These are phyloP conservation scores for Chamaea fasciata DNA, from an alignment of 2,113 vertebrate genomes.

Conservation along the genomic window DNA sequence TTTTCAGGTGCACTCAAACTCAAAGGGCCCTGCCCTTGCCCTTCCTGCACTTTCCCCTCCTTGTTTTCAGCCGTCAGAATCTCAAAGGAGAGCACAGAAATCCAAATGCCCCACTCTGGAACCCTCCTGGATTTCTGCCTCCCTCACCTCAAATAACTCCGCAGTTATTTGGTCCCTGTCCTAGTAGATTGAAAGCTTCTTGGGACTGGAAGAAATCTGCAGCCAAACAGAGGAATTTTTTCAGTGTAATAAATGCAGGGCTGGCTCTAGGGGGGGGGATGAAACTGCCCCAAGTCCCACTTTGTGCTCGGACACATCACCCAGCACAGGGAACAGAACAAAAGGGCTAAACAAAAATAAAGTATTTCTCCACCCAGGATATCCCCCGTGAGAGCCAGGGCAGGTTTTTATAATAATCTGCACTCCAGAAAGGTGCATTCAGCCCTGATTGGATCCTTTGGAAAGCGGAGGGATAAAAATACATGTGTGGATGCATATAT, in stretches of 20 bases:
- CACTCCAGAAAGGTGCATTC: not conserved
- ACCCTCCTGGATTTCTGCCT: not conserved
- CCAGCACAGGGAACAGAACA: not conserved
- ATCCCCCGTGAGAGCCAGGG: not conserved
- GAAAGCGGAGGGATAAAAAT: constrained; percentile 11
- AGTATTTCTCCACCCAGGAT: not conserved
- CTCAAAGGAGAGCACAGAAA: not conserved
- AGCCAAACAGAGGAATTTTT: not conserved
- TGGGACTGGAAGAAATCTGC: not conserved
- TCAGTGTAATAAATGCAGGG: not conserved
- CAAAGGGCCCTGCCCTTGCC: not conserved
- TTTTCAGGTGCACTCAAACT: not conserved
- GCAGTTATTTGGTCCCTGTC: not conserved
- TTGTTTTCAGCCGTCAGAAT: not conserved
- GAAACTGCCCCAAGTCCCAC: not conserved
- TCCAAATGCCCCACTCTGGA: not conserved
- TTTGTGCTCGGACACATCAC: not conserved
- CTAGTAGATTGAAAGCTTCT: not conserved
- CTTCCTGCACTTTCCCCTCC: not conserved
- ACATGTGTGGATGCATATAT: not conserved
- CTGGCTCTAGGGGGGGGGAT: not conserved
- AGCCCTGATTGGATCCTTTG: not conserved
- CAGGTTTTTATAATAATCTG: not conserved
- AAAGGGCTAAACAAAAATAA: not conserved
- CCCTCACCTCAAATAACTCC: not conserved